Percentiles rank a stretch among this genome's conserved stretches.
Evolutionary conservation across 2,888 invertebrate species (phyloP).

Genomic region (Drosophila setosimentum): DNA sequence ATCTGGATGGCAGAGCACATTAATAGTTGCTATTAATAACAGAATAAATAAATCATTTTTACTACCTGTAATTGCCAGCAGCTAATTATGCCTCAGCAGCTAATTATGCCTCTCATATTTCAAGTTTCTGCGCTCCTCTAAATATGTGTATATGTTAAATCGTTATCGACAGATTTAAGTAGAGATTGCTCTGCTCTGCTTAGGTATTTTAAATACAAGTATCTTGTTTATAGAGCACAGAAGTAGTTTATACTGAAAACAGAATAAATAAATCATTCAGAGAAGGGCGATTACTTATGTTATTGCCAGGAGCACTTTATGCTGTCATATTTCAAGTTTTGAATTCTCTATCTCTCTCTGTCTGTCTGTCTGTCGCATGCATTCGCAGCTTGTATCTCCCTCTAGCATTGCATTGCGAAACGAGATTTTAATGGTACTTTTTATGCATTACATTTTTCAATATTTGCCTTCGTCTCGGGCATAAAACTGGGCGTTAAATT

Average conservation of each 20-base stretch:
- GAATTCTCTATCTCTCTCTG: conserved; percentile 4
- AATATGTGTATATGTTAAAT: too few species aligned
- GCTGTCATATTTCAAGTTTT: conserved; percentile 32
- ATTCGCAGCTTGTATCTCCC: background rate
- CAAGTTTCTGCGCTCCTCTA: too few species aligned
- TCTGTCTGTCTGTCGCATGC: background rate
- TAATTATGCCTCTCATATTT: conserved; percentile 16
- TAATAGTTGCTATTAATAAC: conserved; percentile 1
- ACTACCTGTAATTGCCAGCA: conserved; percentile 4
- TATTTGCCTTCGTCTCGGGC: conserved; percentile 54
- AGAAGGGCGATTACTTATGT: background rate
- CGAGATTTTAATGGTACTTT: conserved; percentile 75
- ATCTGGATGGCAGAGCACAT: background rate
- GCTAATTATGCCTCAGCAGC: background rate
- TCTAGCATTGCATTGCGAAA: conserved; percentile 54
- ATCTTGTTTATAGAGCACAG: background rate
- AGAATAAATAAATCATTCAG: conserved; percentile 23
- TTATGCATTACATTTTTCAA: conserved; percentile 64
- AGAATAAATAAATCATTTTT: conserved; percentile 17
- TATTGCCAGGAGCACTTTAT: conserved; percentile 19
- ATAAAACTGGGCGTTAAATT: conserved; percentile 67
- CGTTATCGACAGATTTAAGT: too few species aligned
- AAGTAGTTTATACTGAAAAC: conserved; percentile 7
- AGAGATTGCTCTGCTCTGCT: too few species aligned
- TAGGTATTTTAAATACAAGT: background rate